phyloP scores from a whole-genome alignment of 64 coral and sea anemone species.

The Montipora cactus region DNA sequence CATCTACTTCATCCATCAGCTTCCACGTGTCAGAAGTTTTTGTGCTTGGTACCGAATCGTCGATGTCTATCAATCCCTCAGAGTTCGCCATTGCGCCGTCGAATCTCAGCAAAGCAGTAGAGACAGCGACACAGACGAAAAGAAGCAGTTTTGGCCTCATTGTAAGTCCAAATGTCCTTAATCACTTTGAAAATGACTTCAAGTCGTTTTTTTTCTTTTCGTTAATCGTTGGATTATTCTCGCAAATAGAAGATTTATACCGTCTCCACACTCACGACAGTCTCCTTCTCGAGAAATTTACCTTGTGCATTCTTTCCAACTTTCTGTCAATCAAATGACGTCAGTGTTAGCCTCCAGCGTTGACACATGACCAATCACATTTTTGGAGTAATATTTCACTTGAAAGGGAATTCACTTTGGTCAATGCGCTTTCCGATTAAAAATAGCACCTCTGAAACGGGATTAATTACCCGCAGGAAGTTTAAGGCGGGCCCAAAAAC shows the following conservation, averaged over 20 bases:
- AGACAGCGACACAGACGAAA: slow-evolving; percentile 13
- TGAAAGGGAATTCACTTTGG: background rate
- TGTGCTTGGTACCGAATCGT: background rate
- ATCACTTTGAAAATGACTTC: background rate
- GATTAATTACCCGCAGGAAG: background rate
- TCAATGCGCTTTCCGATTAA: background rate
- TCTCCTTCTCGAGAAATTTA: background rate
- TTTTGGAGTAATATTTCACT: background rate
- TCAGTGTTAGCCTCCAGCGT: slow-evolving; percentile 59
- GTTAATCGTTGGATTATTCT: background rate
- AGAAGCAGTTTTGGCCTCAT: slow-evolving; percentile 44
- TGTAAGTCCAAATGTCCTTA: slow-evolving; percentile 9
- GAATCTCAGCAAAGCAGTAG: background rate
- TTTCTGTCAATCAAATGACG: slow-evolving; percentile 90
- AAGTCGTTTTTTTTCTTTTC: background rate
- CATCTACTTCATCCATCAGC: background rate
- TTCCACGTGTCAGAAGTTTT: background rate
- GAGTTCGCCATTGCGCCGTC: slow-evolving; percentile 35
- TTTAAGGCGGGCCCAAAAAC: too few species aligned
- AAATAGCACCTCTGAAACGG: background rate
- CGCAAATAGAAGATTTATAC: background rate
- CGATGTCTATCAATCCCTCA: slow-evolving; percentile 38
- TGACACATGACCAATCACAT: slow-evolving; percentile 13
- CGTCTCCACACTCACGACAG: background rate
- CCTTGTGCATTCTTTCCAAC: slow-evolving; percentile 46